Conservation (phyloP, 1,140 invertebrate genomes). For the Rhagoletis pomonella region DNA sequence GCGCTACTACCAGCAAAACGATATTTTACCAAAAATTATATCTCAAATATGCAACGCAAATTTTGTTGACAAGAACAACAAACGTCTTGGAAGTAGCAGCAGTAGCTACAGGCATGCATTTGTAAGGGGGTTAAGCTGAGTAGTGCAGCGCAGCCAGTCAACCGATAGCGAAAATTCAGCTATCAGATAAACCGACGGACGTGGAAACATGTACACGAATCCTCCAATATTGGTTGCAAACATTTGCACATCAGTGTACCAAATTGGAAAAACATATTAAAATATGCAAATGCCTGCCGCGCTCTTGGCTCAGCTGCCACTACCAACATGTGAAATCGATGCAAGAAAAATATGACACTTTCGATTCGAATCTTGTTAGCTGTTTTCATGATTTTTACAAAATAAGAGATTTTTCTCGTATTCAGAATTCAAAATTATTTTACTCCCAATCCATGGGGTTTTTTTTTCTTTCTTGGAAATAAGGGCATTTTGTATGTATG, state of each 20-base stretch:
- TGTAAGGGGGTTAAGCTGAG: not conserved
- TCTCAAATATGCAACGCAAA: conserved; percentile 41
- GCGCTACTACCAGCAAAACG: not conserved
- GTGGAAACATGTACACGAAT: not conserved
- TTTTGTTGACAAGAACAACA: conserved; percentile 28
- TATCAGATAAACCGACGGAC: not conserved
- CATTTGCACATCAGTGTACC: not conserved
- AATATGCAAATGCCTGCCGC: conserved; percentile 47
- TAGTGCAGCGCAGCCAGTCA: not conserved
- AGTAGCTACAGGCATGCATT: not conserved
- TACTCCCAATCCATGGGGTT: not conserved
- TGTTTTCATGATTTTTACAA: not conserved
- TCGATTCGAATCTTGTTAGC: conserved; percentile 10
- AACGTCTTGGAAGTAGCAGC: not conserved
- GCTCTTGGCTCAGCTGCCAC: not conserved
- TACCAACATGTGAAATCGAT: not conserved
- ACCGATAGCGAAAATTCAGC: not conserved
- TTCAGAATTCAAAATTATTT: conserved; percentile 3
- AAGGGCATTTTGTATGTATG: not conserved
- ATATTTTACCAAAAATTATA: conserved; percentile 34
- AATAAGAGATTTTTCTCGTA: no score
- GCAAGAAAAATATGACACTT: conserved; percentile 21
- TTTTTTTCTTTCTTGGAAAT: not conserved
- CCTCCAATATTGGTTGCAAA: no score
- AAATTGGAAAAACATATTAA: conserved; percentile 51